These are phyloP conservation scores for Lithosia quadra DNA, from an alignment of 2,888 invertebrate genomes.

Conservation along the genomic window DNA sequence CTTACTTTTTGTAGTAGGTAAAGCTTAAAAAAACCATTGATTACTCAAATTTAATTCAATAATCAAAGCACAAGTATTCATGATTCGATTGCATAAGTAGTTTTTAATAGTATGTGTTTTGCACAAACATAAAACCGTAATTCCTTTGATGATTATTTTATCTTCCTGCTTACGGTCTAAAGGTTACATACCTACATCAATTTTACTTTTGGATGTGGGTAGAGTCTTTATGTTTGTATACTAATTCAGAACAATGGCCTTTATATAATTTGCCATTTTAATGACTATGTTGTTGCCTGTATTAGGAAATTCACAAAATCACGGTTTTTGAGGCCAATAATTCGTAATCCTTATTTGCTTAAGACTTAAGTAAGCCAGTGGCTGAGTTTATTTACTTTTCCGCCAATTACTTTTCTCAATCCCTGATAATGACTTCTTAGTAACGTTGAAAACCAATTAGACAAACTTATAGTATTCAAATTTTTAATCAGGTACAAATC, in stretches of 20 bases:
- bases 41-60: background rate
- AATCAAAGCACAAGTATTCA: background rate
- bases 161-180: background rate
- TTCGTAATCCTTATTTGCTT: background rate
- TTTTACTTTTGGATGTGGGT: slow-evolving; percentile 1
- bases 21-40: background rate
- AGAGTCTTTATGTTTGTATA: slow-evolving; percentile 1
- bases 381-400: background rate
- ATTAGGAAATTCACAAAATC: background rate
- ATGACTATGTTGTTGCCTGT: background rate
- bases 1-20: background rate
- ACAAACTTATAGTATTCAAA: too few relatives aligned
- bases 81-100: background rate
- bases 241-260: slow-evolving; percentile 1
- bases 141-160: background rate
- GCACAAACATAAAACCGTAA: background rate
- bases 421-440: too few relatives aligned
- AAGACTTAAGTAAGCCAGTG: background rate
- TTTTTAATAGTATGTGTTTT: background rate
- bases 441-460: too few relatives aligned
- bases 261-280: slow-evolving; percentile 1
- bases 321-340: background rate
- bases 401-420: too few relatives aligned
- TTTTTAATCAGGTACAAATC: too few relatives aligned
- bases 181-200: too few relatives aligned